A percentile compares a stretch with the other conserved stretches of the same genome.
phyloP scores from a whole-genome alignment of 2,113 vertebrate species.

The Etheostoma cragini region DNA sequence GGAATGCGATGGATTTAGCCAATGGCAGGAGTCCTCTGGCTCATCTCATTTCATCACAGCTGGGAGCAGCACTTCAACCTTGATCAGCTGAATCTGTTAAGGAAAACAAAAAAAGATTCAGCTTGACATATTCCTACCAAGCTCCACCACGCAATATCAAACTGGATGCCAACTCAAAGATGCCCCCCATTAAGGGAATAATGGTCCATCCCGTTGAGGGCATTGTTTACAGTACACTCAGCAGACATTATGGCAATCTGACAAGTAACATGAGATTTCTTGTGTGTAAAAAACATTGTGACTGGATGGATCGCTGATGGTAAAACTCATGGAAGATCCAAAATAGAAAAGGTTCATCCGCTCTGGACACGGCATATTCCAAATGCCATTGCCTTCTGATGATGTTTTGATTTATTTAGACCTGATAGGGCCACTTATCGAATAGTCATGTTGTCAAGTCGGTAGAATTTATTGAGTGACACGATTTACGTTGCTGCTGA shows the following conservation, averaged over 20 bases:
- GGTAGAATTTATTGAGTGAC: too few species aligned
- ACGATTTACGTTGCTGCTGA: too few species aligned
- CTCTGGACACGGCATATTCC: not conserved
- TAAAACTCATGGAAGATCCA: not conserved
- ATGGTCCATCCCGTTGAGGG: not conserved
- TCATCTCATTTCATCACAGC: slow-evolving; percentile 21
- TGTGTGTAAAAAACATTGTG: not conserved
- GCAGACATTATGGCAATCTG: not conserved
- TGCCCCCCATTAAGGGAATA: not conserved
- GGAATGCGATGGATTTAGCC: slow-evolving; percentile 8
- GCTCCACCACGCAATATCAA: not conserved
- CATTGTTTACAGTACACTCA: not conserved
- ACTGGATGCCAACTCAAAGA: not conserved
- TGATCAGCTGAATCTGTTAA: slow-evolving; percentile 52
- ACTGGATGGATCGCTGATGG: not conserved
- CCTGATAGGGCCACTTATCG: too few species aligned
- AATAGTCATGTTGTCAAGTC: too few species aligned
- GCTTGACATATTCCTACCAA: slow-evolving; percentile 18
- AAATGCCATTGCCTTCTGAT: not conserved
- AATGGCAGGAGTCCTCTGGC: slow-evolving; percentile 16
- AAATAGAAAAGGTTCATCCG: too few species aligned
- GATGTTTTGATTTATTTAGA: not conserved
- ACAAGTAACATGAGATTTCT: not conserved
- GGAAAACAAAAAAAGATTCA: slow-evolving; percentile 41
- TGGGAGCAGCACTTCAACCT: slow-evolving; percentile 20